A percentile compares a stretch with the other conserved stretches of the same genome.
phyloP scores from a whole-genome alignment of 2,797 vertebrate genomes.

The Cottoperca gobio region DNA sequence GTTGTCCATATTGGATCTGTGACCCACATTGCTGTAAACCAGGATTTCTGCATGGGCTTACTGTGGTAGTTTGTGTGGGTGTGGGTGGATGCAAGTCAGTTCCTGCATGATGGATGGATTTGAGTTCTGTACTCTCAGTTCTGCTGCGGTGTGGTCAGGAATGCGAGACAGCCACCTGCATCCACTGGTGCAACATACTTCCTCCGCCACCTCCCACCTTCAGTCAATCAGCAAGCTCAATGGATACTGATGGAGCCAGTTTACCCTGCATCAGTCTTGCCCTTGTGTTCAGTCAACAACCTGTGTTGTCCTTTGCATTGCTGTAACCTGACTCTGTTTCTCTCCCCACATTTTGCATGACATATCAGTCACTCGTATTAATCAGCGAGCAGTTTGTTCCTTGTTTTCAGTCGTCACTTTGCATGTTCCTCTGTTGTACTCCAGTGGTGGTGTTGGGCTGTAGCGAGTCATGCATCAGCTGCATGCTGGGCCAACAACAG shows the following conservation, averaged over 20 bases:
- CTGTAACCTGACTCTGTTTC: slow-evolving; percentile 53
- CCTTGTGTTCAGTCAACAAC: slow-evolving; percentile 50
- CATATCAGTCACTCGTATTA: slow-evolving; percentile 42
- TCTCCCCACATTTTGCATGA: slow-evolving; percentile 69
- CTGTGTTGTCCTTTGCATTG: slow-evolving; percentile 52
- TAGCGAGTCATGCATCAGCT: slow-evolving; percentile 49
- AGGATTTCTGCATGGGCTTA: slow-evolving; percentile 80
- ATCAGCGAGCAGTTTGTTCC: slow-evolving; percentile 47
- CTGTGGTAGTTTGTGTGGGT: slow-evolving; percentile 51
- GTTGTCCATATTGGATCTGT: slow-evolving; percentile 52
- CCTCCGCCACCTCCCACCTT: slow-evolving; percentile 58
- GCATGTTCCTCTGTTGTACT: slow-evolving; percentile 73
- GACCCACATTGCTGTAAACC: slow-evolving; percentile 63
- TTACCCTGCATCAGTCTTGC: slow-evolving; percentile 63
- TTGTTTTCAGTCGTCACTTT: slow-evolving; percentile 56
- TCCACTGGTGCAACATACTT: slow-evolving; percentile 57
- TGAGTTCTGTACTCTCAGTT: slow-evolving; percentile 57
- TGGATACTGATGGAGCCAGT: slow-evolving; percentile 70
- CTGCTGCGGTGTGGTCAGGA: slow-evolving; percentile 64
- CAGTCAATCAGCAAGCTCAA: slow-evolving; percentile 81
- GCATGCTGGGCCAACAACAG: slow-evolving; percentile 70
- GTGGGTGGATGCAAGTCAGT: slow-evolving; percentile 40
- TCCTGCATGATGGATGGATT: slow-evolving; percentile 76
- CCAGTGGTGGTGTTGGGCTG: slow-evolving; percentile 59
- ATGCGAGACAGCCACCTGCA: slow-evolving; percentile 73